Percentiles rank a stretch among this genome's conserved stretches.
Evolutionary conservation across 2,113 vertebrate species (phyloP).

Genomic region (Rhea americana): DNA sequence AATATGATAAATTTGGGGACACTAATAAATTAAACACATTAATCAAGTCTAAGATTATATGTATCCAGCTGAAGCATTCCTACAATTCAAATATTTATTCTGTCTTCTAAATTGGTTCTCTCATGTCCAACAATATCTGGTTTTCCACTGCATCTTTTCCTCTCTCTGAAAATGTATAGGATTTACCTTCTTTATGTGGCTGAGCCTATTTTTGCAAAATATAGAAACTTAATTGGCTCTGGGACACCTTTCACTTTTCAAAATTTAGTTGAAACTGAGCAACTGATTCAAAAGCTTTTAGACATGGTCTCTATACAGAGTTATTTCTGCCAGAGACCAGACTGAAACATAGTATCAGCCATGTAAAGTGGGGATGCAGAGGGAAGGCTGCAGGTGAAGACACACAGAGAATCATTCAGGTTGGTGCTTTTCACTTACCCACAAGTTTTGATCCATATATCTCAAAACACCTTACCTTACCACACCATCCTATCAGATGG

Average conservation of each 20-base stretch:
- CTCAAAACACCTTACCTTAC: background rate
- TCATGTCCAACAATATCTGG: background rate
- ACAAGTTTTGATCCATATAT: background rate
- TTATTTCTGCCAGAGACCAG: background rate
- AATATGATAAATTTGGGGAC: background rate
- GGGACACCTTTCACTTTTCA: background rate
- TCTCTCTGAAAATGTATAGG: background rate
- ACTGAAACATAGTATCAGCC: background rate
- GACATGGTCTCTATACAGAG: background rate
- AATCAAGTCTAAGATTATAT: background rate
- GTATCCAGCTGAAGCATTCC: background rate
- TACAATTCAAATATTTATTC: background rate
- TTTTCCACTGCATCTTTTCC: background rate
- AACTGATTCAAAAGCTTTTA: background rate
- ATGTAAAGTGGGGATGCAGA: background rate
- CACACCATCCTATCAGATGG: background rate
- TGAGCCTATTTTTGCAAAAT: background rate
- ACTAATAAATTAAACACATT: background rate
- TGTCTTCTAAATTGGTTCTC: background rate
- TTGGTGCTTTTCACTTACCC: background rate
- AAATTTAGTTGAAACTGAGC: background rate
- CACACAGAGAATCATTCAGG: background rate
- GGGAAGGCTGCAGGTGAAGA: background rate
- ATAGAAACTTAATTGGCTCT: background rate
- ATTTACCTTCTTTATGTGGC: background rate